These are phyloP conservation scores for Drosophila lini DNA, from an alignment of 1,140 invertebrate species.

Conservation along the genomic window DNA sequence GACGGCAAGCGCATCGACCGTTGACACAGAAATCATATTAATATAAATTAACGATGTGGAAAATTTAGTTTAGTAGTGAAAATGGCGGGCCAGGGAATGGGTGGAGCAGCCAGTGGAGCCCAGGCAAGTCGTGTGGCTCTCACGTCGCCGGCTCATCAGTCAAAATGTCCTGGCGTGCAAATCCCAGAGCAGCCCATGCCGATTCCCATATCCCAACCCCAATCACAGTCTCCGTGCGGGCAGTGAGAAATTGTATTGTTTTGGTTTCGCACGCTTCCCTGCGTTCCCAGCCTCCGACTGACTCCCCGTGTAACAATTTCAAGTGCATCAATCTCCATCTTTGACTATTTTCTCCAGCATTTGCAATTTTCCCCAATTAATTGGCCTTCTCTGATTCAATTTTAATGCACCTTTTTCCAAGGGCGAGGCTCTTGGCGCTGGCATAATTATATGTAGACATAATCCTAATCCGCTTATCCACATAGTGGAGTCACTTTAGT, in stretches of 20 bases:
- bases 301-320: slow-evolving; percentile 20
- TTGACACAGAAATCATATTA: slow-evolving; percentile 84
- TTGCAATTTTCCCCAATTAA: slow-evolving; percentile 64
- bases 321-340: slow-evolving; percentile 63
- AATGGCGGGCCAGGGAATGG: slow-evolving; percentile 53
- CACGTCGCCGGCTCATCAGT: slow-evolving; percentile 77
- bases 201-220: slow-evolving; percentile 28
- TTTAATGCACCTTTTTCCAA: slow-evolving; percentile 48
- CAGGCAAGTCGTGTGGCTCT: slow-evolving; percentile 58
- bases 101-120: slow-evolving; percentile 13
- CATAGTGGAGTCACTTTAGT: not conserved
- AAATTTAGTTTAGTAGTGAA: slow-evolving; percentile 85
- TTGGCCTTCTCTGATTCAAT: slow-evolving; percentile 53
- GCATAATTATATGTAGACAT: slow-evolving; percentile 38
- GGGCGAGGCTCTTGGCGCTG: slow-evolving; percentile 23
- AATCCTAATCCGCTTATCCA: slow-evolving; percentile 76
- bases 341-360: slow-evolving; percentile 1
- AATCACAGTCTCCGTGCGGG: slow-evolving; percentile 29
- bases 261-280: slow-evolving; percentile 29
- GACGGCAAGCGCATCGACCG: slow-evolving; percentile 67
- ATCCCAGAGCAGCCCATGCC: slow-evolving; percentile 56
- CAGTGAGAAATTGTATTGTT: slow-evolving; percentile 68
- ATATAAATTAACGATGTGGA: slow-evolving; percentile 85
- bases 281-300: not conserved
- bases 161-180: slow-evolving; percentile 73